phyloP scores from a whole-genome alignment of 1,140 invertebrate species.

The Drosophila parabipectinata region DNA sequence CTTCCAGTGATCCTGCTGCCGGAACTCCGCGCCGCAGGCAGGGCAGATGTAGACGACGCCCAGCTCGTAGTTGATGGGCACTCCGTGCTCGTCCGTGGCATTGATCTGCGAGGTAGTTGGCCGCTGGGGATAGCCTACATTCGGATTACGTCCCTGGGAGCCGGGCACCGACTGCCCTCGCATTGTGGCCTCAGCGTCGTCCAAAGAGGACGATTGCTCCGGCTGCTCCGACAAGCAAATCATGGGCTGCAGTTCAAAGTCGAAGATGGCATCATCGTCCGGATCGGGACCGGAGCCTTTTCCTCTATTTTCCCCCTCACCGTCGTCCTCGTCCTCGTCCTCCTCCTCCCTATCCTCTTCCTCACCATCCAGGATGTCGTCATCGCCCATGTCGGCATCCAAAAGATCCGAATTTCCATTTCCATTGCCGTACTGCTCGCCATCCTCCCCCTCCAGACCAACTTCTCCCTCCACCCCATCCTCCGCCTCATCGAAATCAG shows the following conservation, averaged over 20 bases:
- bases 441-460: conserved; percentile 19
- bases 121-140: conserved; percentile 3
- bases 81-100: conserved; percentile 65
- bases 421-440: conserved; percentile 43
- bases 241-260: conserved; percentile 71
- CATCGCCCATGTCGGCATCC: conserved; percentile 29
- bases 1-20: conserved; percentile 75
- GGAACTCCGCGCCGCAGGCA: conserved; percentile 65
- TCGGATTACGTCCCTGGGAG: background rate
- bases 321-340: conserved; percentile 28
- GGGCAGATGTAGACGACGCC: conserved; percentile 80
- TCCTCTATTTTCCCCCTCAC: conserved; percentile 17
- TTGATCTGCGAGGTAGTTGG: conserved; percentile 73
- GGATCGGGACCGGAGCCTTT: conserved; percentile 36
- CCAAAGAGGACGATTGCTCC: conserved; percentile 8
- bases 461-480: conserved; percentile 8
- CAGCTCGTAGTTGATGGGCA: conserved; percentile 74
- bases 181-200: conserved; percentile 23
- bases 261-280: conserved; percentile 76
- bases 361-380: conserved; percentile 37
- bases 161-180: conserved; percentile 40
- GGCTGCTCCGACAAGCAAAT: conserved; percentile 45
- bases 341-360: conserved; percentile 42
- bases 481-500: conserved; percentile 64
- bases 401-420: conserved; percentile 33